Conservation (phyloP, 2,797 vertebrate genomes). For the Poeciliopsis turneri region DNA sequence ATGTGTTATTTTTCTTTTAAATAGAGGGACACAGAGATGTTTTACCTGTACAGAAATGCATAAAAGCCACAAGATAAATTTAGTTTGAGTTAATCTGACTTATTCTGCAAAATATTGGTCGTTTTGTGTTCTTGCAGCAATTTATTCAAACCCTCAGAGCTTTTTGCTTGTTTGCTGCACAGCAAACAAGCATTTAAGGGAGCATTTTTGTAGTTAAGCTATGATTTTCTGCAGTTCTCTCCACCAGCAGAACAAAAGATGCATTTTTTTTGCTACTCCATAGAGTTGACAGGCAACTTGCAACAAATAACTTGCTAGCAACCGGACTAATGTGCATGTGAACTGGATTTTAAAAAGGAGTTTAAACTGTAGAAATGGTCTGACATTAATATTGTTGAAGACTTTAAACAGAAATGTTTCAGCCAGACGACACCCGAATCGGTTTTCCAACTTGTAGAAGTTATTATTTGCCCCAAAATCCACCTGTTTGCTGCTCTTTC, state of each 20-base stretch:
- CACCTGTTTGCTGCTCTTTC: too few species aligned
- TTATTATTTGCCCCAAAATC: neutral
- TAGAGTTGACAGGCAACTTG: neutral
- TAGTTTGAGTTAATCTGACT: neutral
- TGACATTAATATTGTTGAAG: neutral
- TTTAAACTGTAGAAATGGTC: neutral
- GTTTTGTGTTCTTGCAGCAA: neutral
- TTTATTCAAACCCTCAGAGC: neutral
- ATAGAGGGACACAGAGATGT: neutral
- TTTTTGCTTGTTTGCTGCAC: neutral
- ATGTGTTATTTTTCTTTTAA: neutral
- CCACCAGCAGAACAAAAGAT: neutral
- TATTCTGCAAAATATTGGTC: neutral
- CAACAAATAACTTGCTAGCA: neutral
- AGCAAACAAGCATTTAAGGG: neutral
- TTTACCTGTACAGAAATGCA: neutral
- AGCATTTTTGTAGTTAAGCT: neutral
- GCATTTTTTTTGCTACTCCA: neutral
- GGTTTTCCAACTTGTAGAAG: neutral
- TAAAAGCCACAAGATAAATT: neutral
- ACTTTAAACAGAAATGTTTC: neutral
- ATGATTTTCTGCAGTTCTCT: neutral
- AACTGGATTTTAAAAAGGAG: neutral
- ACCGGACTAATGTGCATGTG: neutral
- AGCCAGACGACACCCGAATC: neutral